Evolutionary conservation across 2,888 invertebrate genomes (phyloP).

Genomic region (Cremastobaeus sp.): DNA sequence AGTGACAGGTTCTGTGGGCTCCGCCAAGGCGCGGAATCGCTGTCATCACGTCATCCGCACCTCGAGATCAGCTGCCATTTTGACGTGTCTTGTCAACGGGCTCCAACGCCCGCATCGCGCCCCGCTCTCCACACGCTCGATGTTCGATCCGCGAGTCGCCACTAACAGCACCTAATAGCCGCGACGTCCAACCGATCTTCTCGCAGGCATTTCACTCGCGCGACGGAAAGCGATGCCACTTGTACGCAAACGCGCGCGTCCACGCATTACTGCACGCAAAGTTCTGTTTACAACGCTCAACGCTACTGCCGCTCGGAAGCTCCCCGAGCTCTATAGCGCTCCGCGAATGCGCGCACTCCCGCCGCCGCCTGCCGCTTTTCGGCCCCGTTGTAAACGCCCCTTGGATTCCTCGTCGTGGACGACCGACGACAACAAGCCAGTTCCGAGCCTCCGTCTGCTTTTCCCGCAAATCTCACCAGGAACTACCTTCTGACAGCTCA

Average conservation of each 20-base stretch:
- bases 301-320: too few species aligned
- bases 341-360: neutral
- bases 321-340: too few species aligned
- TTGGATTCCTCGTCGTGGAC: neutral
- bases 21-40: neutral
- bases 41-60: constrained; percentile 31
- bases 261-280: neutral
- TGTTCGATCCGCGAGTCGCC: neutral
- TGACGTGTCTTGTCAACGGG: constrained; percentile 53
- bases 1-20: neutral
- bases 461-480: too few species aligned
- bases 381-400: constrained; percentile 10
- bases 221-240: constrained; percentile 18
- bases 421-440: too few species aligned
- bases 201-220: constrained; percentile 28
- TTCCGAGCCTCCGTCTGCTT: too few species aligned
- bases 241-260: constrained; percentile 26
- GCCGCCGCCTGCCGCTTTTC: neutral
- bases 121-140: neutral
- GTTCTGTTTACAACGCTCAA: constrained; percentile 22
- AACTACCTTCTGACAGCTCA: too few species aligned
- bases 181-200: constrained; percentile 32
- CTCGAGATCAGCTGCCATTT: constrained; percentile 58
- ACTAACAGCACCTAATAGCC: neutral
- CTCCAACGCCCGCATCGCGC: constrained; percentile 22